Evolutionary conservation across 2,113 vertebrate species (phyloP), one percentile per base, ranked within the genome.

Genomic region (Empidonax alnorum): DNA sequence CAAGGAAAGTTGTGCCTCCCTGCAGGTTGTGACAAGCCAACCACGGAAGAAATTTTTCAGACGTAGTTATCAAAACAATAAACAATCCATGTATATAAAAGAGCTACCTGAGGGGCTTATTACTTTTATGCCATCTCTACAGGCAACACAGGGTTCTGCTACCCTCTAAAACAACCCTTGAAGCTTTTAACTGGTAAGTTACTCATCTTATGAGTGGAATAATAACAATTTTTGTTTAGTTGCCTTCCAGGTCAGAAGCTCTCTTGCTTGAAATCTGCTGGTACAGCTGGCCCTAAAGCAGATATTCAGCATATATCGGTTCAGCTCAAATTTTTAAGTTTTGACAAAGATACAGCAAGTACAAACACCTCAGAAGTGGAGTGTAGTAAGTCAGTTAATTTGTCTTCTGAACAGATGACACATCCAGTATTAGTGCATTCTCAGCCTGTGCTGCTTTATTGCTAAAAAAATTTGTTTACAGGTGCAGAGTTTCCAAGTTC

Each of bases 381-480:
- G 14, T 50, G 37, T 2, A 55, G 9, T 8, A 31, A 28, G 19
- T 22, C 44, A 28, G 17, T 39, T 72, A 31, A 55, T 55, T 87
- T 30, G 2, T 37, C 41, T 92, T 67, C 74, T n/a, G 88, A 97
- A 97, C 63, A 97, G 90, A 96, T 6, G 84, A 96, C 92, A 95
- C 92, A 69, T 30, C 85, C 79, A 96, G 68, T 89, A 95, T 94
- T 81, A 97, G 96, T 98, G 97, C 97, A 98, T 98, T 98, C 97
- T 98, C 97, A 97, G 98, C 96, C 90, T 98, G 98, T 98, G 98
- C 96, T 98, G 95, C 97, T 98, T 98, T 98, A 98, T 98, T 98
- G 98, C 98, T 97, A 98, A 97, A 96, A 97, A 97, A 96, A 97
- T 86, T 95, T 94, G 90, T 96, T 97, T 96, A 98, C 89, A 98